Base-by-base conservation (phyloP, 2,113 vertebrate genomes). In the Connochaetes taurinus region DNA sequence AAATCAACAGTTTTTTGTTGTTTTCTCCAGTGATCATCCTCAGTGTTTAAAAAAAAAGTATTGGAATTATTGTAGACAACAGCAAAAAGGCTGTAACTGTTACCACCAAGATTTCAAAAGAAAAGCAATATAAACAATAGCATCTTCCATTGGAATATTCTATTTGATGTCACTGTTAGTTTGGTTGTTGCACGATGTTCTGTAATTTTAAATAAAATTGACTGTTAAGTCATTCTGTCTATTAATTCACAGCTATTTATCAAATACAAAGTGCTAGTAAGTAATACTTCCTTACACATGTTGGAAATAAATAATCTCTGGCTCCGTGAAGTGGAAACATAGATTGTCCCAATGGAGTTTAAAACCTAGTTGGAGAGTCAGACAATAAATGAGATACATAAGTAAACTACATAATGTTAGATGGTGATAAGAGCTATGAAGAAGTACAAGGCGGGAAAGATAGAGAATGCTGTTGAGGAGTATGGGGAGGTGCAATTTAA, bases 161-260 rank as follows among this genome's bases (percentile, higher is more conserved):
- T 96, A 14, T 52, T 90, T 87, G 33, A 58, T 91, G 36, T 58
- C 47, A 60, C 2, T 82, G 7, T 47, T 57, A 27, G 58, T 67
- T 83, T 84, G 52, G 15, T 89, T 89, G 88, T 94, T 95, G 23
- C 13, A 76, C 76, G 14, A 8, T n/a, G 12, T 90, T 36, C 12
- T 50, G 14, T n/a, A 53, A 36, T 96, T 97, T 95, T 95, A 91
- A 96, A 43, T 57, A 84, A 86, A 91, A 81, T 25, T 78, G 23
- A 67, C 15, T 36, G 16, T 4, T 6, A 55, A 89, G 64, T 95
- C 43, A 95, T 62, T 90, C 50, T 80, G 23, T 83, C 87, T 57
- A 53, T 81, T 91, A 23, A 88, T 87, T 97, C 58, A 84, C 29
- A 92, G 50, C 57, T 92, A 84, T 43, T 92, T 90, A 94, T 36